Conservation (phyloP, 2,113 vertebrate genomes). For the Mobula birostris region DNA sequence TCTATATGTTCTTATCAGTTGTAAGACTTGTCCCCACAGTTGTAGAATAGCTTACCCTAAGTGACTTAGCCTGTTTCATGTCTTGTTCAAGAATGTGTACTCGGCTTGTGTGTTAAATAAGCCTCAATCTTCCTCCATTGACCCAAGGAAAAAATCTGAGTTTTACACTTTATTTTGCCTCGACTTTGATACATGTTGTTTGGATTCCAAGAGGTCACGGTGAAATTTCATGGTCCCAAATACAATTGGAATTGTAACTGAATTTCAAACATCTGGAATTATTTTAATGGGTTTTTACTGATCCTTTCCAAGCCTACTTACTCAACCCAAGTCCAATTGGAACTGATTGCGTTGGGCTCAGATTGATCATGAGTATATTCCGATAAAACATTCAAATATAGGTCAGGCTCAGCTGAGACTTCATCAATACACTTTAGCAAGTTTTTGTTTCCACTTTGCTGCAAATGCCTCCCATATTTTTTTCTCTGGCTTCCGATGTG, state of each 20-base stretch:
- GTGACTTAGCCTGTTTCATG: neutral
- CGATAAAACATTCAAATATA: too few relatives aligned
- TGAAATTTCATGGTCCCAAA: neutral
- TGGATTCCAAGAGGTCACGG: neutral
- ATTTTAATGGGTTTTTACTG: neutral
- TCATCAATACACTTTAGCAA: too few relatives aligned
- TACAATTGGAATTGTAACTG: neutral
- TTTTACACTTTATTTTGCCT: neutral
- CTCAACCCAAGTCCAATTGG: too few relatives aligned
- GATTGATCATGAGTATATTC: too few relatives aligned
- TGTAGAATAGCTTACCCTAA: neutral
- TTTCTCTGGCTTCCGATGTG: too few relatives aligned
- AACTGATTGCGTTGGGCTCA: too few relatives aligned
- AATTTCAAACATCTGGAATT: neutral
- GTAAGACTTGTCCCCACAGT: neutral
- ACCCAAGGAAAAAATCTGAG: neutral
- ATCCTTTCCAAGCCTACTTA: neutral
- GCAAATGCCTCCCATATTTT: too few relatives aligned
- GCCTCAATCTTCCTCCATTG: neutral
- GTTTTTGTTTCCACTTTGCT: too few relatives aligned
- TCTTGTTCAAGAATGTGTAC: neutral
- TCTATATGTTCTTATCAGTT: neutral
- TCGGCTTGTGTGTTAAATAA: neutral
- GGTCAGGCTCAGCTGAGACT: too few relatives aligned
- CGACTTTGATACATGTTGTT: neutral